Evolutionary conservation across 2,797 vertebrate genomes (phyloP).

Genomic region (Macropodus opercularis): DNA sequence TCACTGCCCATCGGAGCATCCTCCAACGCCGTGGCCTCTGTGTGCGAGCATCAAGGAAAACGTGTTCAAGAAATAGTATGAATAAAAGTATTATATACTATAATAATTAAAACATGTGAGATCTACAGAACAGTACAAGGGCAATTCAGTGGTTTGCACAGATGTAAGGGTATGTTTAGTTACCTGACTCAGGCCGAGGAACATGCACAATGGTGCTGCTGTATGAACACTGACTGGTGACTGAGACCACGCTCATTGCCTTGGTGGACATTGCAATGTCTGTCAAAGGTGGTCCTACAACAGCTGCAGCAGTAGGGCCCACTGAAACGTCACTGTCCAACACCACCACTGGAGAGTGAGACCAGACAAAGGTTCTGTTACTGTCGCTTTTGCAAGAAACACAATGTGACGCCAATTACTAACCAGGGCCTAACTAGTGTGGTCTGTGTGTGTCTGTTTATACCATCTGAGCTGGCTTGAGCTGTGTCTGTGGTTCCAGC

Average conservation of each 20-base stretch:
- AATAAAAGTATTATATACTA: no score
- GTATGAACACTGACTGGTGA: conserved; percentile 90
- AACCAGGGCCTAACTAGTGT: background rate
- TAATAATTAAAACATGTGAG: conserved; percentile 5
- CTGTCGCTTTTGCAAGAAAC: background rate
- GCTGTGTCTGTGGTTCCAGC: conserved; percentile 40
- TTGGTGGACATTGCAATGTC: conserved; percentile 83
- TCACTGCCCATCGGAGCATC: conserved; percentile 80
- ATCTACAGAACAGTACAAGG: background rate
- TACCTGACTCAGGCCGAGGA: conserved; percentile 89
- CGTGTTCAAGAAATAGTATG: background rate
- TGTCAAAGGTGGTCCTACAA: conserved; percentile 79
- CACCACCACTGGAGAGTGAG: conserved; percentile 53
- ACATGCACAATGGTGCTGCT: conserved; percentile 89
- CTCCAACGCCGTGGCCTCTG: conserved; percentile 86
- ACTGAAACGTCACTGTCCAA: conserved; percentile 73
- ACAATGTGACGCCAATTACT: background rate
- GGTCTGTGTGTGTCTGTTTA: background rate
- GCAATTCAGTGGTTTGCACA: background rate
- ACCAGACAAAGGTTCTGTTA: background rate
- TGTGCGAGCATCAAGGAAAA: background rate
- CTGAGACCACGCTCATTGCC: conserved; percentile 85
- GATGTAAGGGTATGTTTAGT: background rate
- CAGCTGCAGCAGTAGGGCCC: conserved; percentile 60
- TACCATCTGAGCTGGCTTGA: conserved; percentile 70